Base-by-base conservation (phyloP, 2,797 vertebrate genomes). In the Tamandua tetradactyla region DNA sequence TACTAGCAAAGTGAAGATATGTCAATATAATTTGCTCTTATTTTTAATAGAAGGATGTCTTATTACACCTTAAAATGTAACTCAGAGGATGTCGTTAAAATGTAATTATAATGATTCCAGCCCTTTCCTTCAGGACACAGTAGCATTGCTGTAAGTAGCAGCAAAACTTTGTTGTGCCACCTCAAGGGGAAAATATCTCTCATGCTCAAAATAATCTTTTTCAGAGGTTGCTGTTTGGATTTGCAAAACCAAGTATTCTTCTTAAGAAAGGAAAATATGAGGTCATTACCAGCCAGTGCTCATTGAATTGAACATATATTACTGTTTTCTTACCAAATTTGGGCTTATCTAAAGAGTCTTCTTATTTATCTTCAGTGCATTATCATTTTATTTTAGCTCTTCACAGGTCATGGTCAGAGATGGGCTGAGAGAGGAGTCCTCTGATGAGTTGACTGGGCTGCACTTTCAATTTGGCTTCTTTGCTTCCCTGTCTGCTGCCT, bases 11-110 rank as follows among this genome's bases (percentile, higher is more conserved):
- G 81, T 59, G 86, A 86, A 89, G 84, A 84, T 23, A 71, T 82
- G 68, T 66, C 80, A 95, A 87, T 82, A 95, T 95, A 95, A 96
- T 89, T 93, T 89, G 6, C 78, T 92, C 95, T 97, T 95, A 96
- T 95, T 96, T 95, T 97, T 95, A 87, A 91, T 96, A 96, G 79
- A 72, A 86, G 86, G 47, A 83, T 93, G 49, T 92, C 87, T 87
- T 94, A 72, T 72, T 93, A 72, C 87, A 84, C 23, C 80, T 89
- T 85, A 81, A 78, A 94, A 94, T 93, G 84, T 64, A 81, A 78
- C 44, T 71, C 62, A 91, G 80, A 95, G 96, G 94, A 69, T 96
- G 87, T 95, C 95, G 92, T 88, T 96, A 92, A 94, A 89, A 89
- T 75, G 35, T 91, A 95, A 96, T 96, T 96, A 93, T 78, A 84